Base-by-base conservation (phyloP, 2,888 invertebrate species). In the Lucinisca nassula region DNA sequence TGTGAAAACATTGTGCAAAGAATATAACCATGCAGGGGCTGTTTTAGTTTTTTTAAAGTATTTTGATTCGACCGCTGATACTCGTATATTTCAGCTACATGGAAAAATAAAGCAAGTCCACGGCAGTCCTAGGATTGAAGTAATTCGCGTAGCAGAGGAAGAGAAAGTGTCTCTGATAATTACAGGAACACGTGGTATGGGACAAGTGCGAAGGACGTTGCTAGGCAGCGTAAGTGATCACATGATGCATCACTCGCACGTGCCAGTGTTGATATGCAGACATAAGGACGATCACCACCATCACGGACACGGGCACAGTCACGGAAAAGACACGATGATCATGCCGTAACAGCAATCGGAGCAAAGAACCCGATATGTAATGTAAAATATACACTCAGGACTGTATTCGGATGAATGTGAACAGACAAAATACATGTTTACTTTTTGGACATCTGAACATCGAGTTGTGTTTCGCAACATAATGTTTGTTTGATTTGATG, bases 141-240 rank as follows among this genome's bases (percentile, higher is more conserved):
- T 89, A 10, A 14, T 87, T 30, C 77, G 82, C 17, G 89, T 83
- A 12, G 85, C 90, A 4, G 89, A 90, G 30, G 91, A 92, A 32
- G 90, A 89, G 12, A 85, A 88, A n/a, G 91, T 79, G 2, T 75
- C 72, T 27, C 61, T 89, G 79, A 92, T 92, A 10, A 82, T 92
- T 14, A 88, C 84, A 30, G 90, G 90, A n/a, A 86, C 87, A 73
- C 83, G 87, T 74, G 88, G 91, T 45, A 89, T 89, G 89, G 91
- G 91, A 8, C 86, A 76, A n/a, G 73, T 92, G 38, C 77, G 82
- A 37, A 85, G 91, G 14, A 92, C 91, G 24, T 82, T 92, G 21
- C 78, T 92, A 17, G 91, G 91, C 84, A 92, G 91, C 81, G 89
- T 92, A 45, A 92, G 91, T 78, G 91, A 92, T 79, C 90, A 92